Conservation (phyloP, 35 echinoderm and acorn worm genomes). For the Apostichopus parvimensis region DNA sequence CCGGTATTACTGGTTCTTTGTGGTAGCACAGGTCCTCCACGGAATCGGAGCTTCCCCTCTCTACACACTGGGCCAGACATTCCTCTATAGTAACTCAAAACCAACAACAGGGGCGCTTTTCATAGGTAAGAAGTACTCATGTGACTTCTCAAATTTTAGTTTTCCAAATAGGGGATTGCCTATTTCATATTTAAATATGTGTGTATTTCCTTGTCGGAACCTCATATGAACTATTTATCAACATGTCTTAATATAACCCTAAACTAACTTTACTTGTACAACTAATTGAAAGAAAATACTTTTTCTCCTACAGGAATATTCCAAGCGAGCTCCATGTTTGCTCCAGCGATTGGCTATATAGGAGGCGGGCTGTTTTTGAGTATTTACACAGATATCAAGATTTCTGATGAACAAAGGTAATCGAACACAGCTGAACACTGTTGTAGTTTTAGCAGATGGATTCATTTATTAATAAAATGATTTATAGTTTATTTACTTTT, state of each 20-base stretch:
- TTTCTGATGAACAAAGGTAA: conserved; percentile 63
- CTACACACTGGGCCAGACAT: conserved; percentile 86
- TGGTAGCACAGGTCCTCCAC: conserved; percentile 81
- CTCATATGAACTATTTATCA: no score
- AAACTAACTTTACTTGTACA: no score
- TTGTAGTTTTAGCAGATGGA: no score
- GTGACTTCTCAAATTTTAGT: no score
- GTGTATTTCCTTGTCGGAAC: no score
- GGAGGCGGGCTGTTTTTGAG: conserved; percentile 81
- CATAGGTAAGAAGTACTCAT: conserved; percentile 63
- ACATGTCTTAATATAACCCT: no score
- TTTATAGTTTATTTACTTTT: no score
- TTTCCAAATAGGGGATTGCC: no score
- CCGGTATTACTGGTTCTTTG: conserved; percentile 85
- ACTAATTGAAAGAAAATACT: no score
- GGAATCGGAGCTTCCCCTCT: conserved; percentile 90
- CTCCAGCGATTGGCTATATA: conserved; percentile 87
- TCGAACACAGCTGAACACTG: not conserved
- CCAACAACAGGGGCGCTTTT: conserved; percentile 68
- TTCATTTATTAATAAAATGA: no score
- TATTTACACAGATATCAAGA: conserved; percentile 75
- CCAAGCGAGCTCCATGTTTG: conserved; percentile 61
- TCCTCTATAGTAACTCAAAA: conserved; percentile 81
- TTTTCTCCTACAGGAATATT: conserved; percentile 62
- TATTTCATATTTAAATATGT: no score